Percentiles rank a stretch among this genome's conserved stretches.
Evolutionary conservation across 2,888 invertebrate genomes (phyloP).

Genomic region (Sabatieria punctata): DNA sequence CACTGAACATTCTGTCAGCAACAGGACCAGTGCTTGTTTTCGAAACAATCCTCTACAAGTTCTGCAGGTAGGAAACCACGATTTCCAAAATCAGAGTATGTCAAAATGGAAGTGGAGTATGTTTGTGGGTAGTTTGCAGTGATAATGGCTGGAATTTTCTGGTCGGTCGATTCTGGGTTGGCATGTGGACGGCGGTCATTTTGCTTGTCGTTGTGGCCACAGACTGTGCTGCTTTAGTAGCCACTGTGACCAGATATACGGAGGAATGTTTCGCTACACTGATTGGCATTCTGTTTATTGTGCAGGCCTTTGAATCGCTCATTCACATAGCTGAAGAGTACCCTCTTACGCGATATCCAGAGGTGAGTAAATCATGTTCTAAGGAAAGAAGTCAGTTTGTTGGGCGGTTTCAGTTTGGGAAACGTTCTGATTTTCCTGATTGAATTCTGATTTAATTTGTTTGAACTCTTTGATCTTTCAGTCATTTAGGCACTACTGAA

Average conservation of each 20-base stretch:
- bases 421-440: too few relatives aligned
- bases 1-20: conserved; percentile 36
- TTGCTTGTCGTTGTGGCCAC: conserved; percentile 70
- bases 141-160: conserved; percentile 72
- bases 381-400: too few relatives aligned
- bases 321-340: conserved; percentile 63
- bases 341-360: conserved; percentile 38
- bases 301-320: conserved; percentile 91
- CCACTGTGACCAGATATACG: conserved; percentile 91
- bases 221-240: conserved; percentile 86
- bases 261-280: conserved; percentile 84
- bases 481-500: too few relatives aligned
- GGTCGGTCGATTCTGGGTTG: conserved; percentile 87
- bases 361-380: neutral
- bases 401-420: too few relatives aligned
- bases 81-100: conserved; percentile 9
- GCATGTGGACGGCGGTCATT: conserved; percentile 75
- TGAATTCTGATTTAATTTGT: too few relatives aligned
- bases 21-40: conserved; percentile 40
- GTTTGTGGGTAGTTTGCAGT: too few relatives aligned
- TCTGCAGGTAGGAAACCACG: conserved; percentile 19
- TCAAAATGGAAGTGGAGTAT: too few relatives aligned
- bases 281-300: conserved; percentile 93
- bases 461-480: too few relatives aligned
- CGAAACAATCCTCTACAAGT: conserved; percentile 35